Conservation (phyloP, 1,140 invertebrate genomes). For the Drosophila arizonae region DNA sequence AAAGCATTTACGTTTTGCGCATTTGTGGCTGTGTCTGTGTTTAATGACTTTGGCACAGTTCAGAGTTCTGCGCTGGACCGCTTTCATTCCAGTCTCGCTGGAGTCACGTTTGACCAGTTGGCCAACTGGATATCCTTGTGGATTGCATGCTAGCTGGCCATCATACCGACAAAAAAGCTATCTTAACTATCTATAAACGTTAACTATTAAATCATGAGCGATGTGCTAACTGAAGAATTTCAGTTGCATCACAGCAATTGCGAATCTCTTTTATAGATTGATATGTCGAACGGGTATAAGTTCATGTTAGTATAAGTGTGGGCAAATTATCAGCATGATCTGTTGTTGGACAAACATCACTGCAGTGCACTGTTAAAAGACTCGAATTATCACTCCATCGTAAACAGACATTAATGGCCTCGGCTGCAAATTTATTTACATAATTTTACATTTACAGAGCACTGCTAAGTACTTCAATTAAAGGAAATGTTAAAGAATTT, state of each 20-base stretch:
- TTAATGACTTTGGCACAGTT: constrained; percentile 55
- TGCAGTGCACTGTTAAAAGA: no score
- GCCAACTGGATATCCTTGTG: constrained; percentile 54
- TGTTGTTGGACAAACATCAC: no score
- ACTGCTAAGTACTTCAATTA: no score
- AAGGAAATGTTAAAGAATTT: no score
- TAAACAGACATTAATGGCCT: no score
- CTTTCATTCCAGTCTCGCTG: constrained; percentile 49
- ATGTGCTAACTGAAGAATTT: constrained; percentile 6
- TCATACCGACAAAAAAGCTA: neutral
- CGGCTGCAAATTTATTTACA: no score
- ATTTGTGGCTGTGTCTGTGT: constrained; percentile 1
- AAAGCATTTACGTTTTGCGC: constrained; percentile 26
- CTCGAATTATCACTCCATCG: no score
- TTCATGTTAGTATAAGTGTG: no score
- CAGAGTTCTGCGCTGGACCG: constrained; percentile 21
- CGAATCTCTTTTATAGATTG: no score
- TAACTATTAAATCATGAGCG: constrained; percentile 4
- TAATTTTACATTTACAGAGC: no score
- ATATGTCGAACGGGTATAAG: no score
- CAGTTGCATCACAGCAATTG: constrained; percentile 22
- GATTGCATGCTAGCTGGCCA: constrained; percentile 2
- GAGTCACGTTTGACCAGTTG: constrained; percentile 39
- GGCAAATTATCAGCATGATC: no score
- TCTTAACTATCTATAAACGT: neutral